Evolutionary conservation across 2,888 invertebrate genomes (phyloP).

Genomic region (Elmis aenea): DNA sequence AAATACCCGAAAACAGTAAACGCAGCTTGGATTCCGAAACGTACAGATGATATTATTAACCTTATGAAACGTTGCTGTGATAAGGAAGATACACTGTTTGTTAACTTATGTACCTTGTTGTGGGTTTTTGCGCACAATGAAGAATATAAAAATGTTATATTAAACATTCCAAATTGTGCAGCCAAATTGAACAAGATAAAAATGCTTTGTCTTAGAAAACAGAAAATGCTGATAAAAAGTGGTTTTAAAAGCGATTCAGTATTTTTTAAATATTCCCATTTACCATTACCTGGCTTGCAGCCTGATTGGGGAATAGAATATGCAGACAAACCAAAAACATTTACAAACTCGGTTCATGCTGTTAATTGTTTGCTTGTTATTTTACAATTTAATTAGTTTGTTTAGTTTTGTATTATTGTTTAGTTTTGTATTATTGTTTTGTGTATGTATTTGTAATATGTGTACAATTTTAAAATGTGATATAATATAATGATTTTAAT

Average conservation of each 20-base stretch:
- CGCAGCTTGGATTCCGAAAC: slow-evolving; percentile 57
- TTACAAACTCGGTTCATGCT: slow-evolving; percentile 38
- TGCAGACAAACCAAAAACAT: slow-evolving; percentile 34
- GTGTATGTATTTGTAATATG: too few relatives aligned
- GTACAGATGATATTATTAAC: slow-evolving; percentile 57
- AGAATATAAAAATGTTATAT: slow-evolving; percentile 44
- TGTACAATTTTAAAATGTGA: too few relatives aligned
- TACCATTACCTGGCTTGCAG: slow-evolving; percentile 30
- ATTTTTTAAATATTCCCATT: slow-evolving; percentile 25
- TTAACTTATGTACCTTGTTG: slow-evolving; percentile 59
- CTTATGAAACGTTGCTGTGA: slow-evolving; percentile 64
- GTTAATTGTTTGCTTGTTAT: slow-evolving; percentile 24
- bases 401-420: too few relatives aligned
- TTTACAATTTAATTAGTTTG: slow-evolving; percentile 8
- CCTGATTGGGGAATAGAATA: slow-evolving; percentile 43
- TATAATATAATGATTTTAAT: too few relatives aligned
- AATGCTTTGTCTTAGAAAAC: slow-evolving; percentile 32
- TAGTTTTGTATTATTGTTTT: too few relatives aligned
- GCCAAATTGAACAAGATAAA: slow-evolving; percentile 35
- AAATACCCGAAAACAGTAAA: slow-evolving; percentile 58
- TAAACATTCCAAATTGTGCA: slow-evolving; percentile 30
- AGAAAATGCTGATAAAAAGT: slow-evolving; percentile 35
- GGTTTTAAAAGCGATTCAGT: slow-evolving; percentile 24
- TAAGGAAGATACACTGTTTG: slow-evolving; percentile 60
- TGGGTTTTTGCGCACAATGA: slow-evolving; percentile 61